Conservation (phyloP, 2,797 vertebrate species). For the Salmo trutta region DNA sequence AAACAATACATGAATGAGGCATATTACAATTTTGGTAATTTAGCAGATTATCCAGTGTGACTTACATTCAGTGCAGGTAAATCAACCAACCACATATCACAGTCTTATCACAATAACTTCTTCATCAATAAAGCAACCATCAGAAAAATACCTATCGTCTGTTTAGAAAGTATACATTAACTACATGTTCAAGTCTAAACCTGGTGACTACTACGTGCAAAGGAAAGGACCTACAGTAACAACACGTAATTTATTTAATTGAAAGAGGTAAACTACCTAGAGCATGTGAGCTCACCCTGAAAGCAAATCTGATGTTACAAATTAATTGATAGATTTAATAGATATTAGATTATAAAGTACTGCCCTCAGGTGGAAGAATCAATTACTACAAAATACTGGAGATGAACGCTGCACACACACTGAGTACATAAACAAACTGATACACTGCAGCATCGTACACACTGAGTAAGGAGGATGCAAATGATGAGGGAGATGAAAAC, state of each 20-base stretch:
- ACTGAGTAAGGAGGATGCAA: not conserved
- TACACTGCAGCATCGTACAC: not conserved
- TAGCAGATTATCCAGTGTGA: too few species aligned
- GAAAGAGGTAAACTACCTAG: conserved; percentile 9
- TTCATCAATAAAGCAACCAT: not conserved
- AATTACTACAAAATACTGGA: conserved; percentile 75
- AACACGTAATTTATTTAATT: conserved; percentile 1
- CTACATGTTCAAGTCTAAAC: not conserved
- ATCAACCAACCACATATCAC: too few species aligned
- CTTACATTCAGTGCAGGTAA: too few species aligned
- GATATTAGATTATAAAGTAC: conserved; percentile 79
- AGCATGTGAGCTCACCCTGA: conserved; percentile 1
- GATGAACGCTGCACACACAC: not conserved
- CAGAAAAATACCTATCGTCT: not conserved
- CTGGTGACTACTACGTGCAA: not conserved
- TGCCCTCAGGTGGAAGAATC: conserved; percentile 81
- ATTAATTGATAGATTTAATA: conserved; percentile 72
- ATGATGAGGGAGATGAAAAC: too few species aligned
- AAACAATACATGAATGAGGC: too few species aligned
- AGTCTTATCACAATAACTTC: too few species aligned
- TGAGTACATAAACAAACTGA: not conserved
- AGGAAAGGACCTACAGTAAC: not conserved
- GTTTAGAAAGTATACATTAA: not conserved
- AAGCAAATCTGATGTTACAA: conserved; percentile 6
- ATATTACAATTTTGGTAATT: too few species aligned